Conservation (phyloP, 2,888 invertebrate species). For the Trissolcus brochymenae region DNA sequence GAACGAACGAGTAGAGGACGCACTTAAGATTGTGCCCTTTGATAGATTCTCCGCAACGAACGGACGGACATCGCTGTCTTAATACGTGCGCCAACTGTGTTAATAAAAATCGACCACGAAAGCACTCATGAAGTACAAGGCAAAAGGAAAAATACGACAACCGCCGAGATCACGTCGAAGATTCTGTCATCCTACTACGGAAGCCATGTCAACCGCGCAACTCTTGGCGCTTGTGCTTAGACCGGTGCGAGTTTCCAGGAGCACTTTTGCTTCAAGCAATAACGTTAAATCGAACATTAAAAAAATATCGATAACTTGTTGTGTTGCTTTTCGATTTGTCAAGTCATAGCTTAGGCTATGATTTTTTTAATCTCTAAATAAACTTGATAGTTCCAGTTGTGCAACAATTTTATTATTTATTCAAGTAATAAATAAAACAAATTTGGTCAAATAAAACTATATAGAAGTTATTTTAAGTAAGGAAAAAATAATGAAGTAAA, state of each 20-base stretch:
- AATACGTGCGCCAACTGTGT: conserved; percentile 52
- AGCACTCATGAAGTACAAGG: conserved; percentile 48
- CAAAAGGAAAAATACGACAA: conserved; percentile 46
- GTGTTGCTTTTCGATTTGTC: too few species aligned
- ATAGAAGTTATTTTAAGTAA: too few species aligned
- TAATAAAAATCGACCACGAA: conserved; percentile 44
- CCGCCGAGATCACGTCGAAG: conserved; percentile 64
- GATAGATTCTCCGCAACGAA: conserved; percentile 53
- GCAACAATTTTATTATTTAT: background rate
- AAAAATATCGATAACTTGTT: too few species aligned
- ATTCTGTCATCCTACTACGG: conserved; percentile 67
- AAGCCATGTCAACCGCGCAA: conserved; percentile 64
- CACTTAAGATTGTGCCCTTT: conserved; percentile 56
- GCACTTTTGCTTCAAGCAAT: conserved; percentile 29
- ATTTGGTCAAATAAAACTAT: background rate
- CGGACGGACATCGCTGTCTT: conserved; percentile 42
- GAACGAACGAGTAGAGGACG: conserved; percentile 36
- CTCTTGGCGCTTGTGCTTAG: conserved; percentile 57
- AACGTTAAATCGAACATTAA: background rate
- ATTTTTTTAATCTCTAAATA: background rate
- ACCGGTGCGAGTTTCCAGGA: conserved; percentile 31
- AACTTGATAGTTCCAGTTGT: background rate
- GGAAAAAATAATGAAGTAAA: background rate
- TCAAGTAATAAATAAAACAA: background rate
- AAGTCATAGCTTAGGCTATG: background rate